Base-by-base conservation (phyloP, 2,888 invertebrate species). In the Tortrix viridana region DNA sequence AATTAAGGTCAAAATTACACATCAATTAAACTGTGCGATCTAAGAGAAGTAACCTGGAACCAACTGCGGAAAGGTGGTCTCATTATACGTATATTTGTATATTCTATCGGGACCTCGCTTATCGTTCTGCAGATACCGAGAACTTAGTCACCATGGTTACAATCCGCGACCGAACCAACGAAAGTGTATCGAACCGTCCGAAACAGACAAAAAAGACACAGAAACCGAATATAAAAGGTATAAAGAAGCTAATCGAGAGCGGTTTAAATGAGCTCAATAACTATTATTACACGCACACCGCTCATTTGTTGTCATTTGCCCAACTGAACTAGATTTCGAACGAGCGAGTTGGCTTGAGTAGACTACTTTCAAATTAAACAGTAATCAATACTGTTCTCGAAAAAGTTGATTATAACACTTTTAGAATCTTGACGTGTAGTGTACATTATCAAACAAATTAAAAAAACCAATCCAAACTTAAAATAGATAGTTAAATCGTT, bases 101-200 rank as follows among this genome's bases (percentile, higher is more conserved):
- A 18, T 46, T 37, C 18, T 23, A 14, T 12, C 19, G n/a, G n/a
- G 5, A 46, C 20, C 3, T 32, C 14, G 38, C 5, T 19, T 37
- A 47, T 18, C 9, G 18, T 26, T n/a, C 60, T 65, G 67, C 68
- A 66, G 71, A 69, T 81, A 82, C 86, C 75, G 88, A 87, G 82
- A 83, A 85, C 74, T 80, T 82, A 69, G 80, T 86, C 74, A 72
- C 80, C 80, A 86, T 87, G 80, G 86, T 79, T 84, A 88, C 88
- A 80, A 74, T 81, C 78, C 73, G 74, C 72, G 72, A 69, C 71
- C 71, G 74, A 69, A 67, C 67, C 74, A 79, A 71, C 75, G 84
- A 89, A 85, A 89, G 88, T 89, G 86, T 86, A 86, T 85, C 89
- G 82, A 80, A 84, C 71, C 70, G 74, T 71, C 80, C 67, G 83